Conservation (phyloP, 2,113 vertebrate genomes). For the Pollimyrus isidori region DNA sequence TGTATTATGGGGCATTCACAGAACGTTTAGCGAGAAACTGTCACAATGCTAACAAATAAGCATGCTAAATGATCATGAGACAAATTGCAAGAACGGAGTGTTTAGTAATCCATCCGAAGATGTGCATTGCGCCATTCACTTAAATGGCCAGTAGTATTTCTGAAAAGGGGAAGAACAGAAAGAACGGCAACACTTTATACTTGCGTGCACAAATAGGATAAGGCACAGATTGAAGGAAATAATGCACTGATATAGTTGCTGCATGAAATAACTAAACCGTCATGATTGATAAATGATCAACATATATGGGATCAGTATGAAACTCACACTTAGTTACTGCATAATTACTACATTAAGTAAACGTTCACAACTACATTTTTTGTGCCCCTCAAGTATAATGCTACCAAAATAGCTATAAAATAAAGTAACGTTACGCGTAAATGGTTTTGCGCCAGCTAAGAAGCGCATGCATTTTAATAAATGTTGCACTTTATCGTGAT, state of each 20-base stretch:
- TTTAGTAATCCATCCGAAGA: background rate
- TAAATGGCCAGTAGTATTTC: background rate
- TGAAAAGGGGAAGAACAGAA: background rate
- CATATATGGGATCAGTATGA: background rate
- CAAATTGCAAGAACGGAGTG: background rate
- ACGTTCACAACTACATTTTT: background rate
- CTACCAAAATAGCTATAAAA: background rate
- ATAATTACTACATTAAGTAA: background rate
- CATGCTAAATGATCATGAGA: background rate
- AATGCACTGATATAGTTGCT: background rate
- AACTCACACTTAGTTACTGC: background rate
- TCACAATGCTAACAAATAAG: background rate
- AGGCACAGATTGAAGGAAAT: background rate
- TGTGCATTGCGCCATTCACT: background rate
- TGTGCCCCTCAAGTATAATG: background rate
- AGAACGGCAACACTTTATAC: background rate
- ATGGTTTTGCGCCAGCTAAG: background rate
- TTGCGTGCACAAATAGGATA: background rate
- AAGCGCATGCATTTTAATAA: background rate
- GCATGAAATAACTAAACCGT: background rate
- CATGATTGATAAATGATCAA: background rate
- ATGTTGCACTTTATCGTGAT: background rate
- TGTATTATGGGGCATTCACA: background rate
- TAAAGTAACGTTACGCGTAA: background rate
- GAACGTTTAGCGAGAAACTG: background rate